Evolutionary conservation across 2,888 invertebrate genomes (phyloP).

Genomic region (Campoplex nolae): DNA sequence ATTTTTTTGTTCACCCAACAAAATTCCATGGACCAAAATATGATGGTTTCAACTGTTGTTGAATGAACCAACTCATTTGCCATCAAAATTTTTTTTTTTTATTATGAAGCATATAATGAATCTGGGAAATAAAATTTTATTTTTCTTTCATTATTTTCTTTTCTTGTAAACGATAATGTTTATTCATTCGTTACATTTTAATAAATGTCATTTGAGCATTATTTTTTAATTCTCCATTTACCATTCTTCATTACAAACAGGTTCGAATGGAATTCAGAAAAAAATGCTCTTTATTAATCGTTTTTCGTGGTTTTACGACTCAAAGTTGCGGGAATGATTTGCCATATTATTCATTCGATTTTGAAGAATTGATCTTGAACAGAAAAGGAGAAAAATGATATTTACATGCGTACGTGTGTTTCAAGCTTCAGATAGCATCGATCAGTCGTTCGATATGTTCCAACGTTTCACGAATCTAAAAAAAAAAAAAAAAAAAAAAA

Average conservation of each 20-base stretch:
- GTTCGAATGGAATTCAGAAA: not conserved
- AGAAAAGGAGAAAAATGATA: not conserved
- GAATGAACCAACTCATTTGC: too few relatives aligned
- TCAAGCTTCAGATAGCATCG: not conserved
- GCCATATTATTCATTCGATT: not conserved
- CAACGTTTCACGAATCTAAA: conserved; percentile 7
- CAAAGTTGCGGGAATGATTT: not conserved
- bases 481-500: conserved; percentile 13
- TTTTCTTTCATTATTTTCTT: too few relatives aligned
- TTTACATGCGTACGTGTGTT: not conserved
- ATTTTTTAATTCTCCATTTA: too few relatives aligned
- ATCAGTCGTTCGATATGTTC: not conserved
- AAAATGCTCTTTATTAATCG: not conserved
- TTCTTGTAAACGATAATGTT: too few relatives aligned
- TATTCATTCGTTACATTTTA: too few relatives aligned
- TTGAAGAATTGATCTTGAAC: not conserved
- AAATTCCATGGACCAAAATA: too few relatives aligned
- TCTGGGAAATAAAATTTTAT: too few relatives aligned
- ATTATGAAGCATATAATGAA: too few relatives aligned
- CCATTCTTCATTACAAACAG: not conserved
- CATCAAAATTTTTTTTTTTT: too few relatives aligned
- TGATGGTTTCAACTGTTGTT: too few relatives aligned
- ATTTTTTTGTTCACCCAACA: too few relatives aligned
- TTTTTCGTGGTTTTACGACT: not conserved
- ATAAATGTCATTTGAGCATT: too few relatives aligned